Evolutionary conservation across 1,140 invertebrate genomes (phyloP).

Genomic region (Leptestheria dahalacensis): DNA sequence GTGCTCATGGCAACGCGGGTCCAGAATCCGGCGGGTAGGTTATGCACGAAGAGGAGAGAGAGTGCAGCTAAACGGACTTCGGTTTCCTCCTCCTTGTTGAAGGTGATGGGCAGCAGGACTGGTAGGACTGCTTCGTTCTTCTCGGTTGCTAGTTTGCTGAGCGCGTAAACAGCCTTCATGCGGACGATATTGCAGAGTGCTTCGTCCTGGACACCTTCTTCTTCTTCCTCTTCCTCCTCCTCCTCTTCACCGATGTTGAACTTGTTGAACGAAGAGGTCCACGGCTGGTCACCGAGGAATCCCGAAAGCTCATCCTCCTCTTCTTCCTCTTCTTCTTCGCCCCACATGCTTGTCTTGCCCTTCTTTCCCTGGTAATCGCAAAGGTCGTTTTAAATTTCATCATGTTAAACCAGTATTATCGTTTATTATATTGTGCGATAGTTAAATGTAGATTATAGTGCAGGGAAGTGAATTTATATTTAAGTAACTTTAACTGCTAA

Average conservation of each 20-base stretch:
- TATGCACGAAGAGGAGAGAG: slow-evolving; percentile 15
- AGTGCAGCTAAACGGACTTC: slow-evolving; percentile 19
- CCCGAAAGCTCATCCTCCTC: not conserved
- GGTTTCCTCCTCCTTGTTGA: slow-evolving; percentile 14
- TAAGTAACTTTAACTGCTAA: not conserved
- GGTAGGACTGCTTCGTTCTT: slow-evolving; percentile 1
- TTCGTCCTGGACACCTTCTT: slow-evolving; percentile 1
- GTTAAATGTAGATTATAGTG: too few relatives aligned
- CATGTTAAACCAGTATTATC: too few relatives aligned
- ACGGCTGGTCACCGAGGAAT: not conserved
- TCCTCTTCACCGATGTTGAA: not conserved
- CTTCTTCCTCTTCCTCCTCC: slow-evolving; percentile 12
- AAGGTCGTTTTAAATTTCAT: too few relatives aligned
- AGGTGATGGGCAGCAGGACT: slow-evolving; percentile 9
- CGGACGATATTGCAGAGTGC: slow-evolving; percentile 12
- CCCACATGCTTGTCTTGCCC: not conserved
- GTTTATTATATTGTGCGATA: too few relatives aligned
- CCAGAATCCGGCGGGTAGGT: slow-evolving; percentile 14
- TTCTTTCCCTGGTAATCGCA: too few relatives aligned
- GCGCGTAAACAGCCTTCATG: slow-evolving; percentile 7
- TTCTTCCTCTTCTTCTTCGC: not conserved
- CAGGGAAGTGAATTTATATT: too few relatives aligned
- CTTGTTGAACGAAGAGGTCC: not conserved
- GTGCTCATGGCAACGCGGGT: slow-evolving; percentile 16
- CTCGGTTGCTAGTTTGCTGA: not conserved